Base-by-base conservation (phyloP, 2,888 invertebrate species). In the Epinotia bilunana region DNA sequence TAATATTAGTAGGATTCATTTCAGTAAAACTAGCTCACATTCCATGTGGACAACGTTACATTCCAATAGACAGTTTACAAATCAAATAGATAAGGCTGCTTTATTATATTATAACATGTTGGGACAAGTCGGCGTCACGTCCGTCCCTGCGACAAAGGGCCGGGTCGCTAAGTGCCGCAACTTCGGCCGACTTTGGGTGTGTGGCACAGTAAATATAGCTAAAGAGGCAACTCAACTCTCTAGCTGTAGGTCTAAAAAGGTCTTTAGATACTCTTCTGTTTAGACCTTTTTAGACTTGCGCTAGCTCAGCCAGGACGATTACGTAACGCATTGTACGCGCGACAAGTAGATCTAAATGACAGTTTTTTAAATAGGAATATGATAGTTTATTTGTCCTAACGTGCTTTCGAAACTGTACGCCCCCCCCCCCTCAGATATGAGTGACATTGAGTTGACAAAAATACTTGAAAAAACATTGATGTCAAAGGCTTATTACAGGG, bases 111-210 rank as follows among this genome's bases (percentile, higher is more conserved):
- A 61, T 33, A n/a, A 16, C 7, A 33, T 33, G 61, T 33, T 28
- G 33, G 7, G 7, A 46, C 20, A 43, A 28, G 68, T 68, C 58
- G 39, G 65, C 12, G 57, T 53, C 57, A 68, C 68, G 68, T 68
- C 57, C 57, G 3, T 68, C 57, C 57, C 4, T 23, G 12, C 55
- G 46, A 68, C 69, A 69, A 46, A 69, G 60, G 58, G 53, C 53
- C 33, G 71, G 62, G 53, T 53, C 49, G 62, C 53, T 55, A 71
- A 71, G 62, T 71, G 62, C 71, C 49, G 4, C 16, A 62, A 62
- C 71, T 71, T 71, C 16, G 62, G 62, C 16, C 20, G 16, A 60
- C 60, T 60, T 60, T 12, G 28, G 28, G 6, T 28, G 60, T 28
- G 60, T 13, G 16, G 6, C 16, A 5, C 39, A 39, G 39, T 39